Conservation (phyloP, 2,113 vertebrate species). For the Parus major region DNA sequence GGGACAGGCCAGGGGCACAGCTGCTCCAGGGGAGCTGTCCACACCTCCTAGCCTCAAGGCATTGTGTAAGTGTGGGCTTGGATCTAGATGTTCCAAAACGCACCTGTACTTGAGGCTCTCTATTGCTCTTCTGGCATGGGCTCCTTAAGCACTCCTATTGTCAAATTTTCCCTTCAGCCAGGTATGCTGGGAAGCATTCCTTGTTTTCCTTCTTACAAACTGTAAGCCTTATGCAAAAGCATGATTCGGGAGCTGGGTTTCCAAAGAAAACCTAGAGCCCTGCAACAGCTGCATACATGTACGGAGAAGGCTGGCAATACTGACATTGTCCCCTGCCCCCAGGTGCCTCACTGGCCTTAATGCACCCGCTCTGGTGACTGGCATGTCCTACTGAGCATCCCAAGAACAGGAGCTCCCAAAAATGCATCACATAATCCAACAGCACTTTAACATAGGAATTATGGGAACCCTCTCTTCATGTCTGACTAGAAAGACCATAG, state of each 20-base stretch:
- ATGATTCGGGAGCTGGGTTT: not conserved
- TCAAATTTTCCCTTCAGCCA: not conserved
- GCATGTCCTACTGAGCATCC: not conserved
- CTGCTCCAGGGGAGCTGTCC: not conserved
- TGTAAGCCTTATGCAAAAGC: not conserved
- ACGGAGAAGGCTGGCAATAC: fast-evolving
- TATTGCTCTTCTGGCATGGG: not conserved
- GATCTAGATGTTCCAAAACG: not conserved
- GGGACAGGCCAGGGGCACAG: fast-evolving
- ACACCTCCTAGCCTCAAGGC: not conserved
- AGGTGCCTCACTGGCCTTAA: not conserved
- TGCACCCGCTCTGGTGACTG: not conserved
- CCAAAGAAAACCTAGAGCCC: not conserved
- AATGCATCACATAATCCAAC: not conserved
- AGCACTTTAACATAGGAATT: not conserved
- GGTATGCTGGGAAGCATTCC: not conserved
- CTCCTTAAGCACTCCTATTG: not conserved
- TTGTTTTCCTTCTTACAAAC: not conserved
- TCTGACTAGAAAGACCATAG: not conserved
- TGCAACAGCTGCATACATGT: not conserved
- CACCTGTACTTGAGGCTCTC: not conserved
- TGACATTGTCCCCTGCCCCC: not conserved
- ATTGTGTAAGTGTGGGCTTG: not conserved
- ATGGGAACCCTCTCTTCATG: not conserved
- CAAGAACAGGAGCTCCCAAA: not conserved